A percentile compares a stretch with the other conserved stretches of the same genome.
Conservation (phyloP, 2,888 invertebrate genomes). For the Terebella lapidaria region DNA sequence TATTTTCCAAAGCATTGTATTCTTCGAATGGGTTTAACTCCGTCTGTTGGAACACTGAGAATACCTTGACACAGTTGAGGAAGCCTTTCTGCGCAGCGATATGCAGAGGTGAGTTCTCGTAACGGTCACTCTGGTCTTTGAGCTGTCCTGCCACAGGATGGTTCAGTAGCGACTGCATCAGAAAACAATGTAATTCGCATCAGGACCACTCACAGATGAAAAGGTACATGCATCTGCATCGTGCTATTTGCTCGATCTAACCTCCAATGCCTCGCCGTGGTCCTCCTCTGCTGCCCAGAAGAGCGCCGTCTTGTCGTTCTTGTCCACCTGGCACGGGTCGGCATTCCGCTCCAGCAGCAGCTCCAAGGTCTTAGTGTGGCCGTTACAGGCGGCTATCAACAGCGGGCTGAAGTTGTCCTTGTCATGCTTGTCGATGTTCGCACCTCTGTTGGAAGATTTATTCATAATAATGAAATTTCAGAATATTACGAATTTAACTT, state of each 20-base stretch:
- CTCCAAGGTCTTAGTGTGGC: constrained; percentile 47
- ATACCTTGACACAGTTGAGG: constrained; percentile 33
- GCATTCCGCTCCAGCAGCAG: constrained; percentile 49
- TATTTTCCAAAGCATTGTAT: too few species aligned
- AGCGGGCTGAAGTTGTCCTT: constrained; percentile 54
- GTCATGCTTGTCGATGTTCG: constrained; percentile 49
- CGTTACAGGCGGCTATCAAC: constrained; percentile 52
- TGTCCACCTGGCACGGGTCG: constrained; percentile 49
- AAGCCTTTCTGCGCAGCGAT: constrained; percentile 54
- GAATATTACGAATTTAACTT: too few species aligned
- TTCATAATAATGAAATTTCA: too few species aligned
- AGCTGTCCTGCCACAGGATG: constrained; percentile 32
- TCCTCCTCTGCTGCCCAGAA: constrained; percentile 54
- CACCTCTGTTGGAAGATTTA: constrained; percentile 40
- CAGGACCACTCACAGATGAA: too few species aligned
- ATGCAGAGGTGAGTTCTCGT: constrained; percentile 55
- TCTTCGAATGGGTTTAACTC: too few species aligned
- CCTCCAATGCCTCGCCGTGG: constrained; percentile 48
- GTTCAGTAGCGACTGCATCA: constrained; percentile 41
- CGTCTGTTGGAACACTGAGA: too few species aligned
- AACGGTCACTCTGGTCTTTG: constrained; percentile 53
- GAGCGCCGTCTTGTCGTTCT: constrained; percentile 53
- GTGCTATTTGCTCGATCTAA: constrained; percentile 19
- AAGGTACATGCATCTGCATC: too few species aligned
- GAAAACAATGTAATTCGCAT: too few species aligned